Base-by-base conservation (phyloP, 1,140 invertebrate genomes). In the Aleiodes sp. region DNA sequence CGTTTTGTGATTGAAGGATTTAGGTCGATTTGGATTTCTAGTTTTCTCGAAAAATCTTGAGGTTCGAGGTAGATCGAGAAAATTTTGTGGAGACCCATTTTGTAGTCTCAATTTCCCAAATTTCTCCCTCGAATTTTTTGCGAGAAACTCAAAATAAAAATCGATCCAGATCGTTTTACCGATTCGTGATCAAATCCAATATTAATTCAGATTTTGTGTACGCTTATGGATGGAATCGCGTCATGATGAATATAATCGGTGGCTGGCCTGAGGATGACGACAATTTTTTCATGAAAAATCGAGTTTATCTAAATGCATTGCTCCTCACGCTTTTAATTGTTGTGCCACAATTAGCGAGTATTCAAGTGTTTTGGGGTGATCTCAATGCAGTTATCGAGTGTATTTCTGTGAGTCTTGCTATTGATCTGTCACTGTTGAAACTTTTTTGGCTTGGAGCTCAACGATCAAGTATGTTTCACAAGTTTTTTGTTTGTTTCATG, bases 401-500 rank as follows among this genome's bases (percentile, higher is more conserved):
- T 65, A 43, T 71, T 9, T 71, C 65, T 16, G 33, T 67, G 3
- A 71, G 68, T 68, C 39, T n/a, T n/a, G n/a, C n/a, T n/a, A n/a
- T n/a, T n/a, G n/a, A n/a, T n/a, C n/a, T n/a, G n/a, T n/a, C n/a
- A n/a, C n/a, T n/a, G n/a, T n/a, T n/a, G n/a, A n/a, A n/a, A n/a
- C n/a, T n/a, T n/a, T n/a, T n/a, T n/a, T n/a, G n/a, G n/a, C n/a
- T n/a, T n/a, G n/a, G n/a, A n/a, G n/a, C n/a, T n/a, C n/a, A n/a
- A n/a, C n/a, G n/a, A n/a, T n/a, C n/a, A n/a, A n/a, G n/a, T n/a
- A n/a, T n/a, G n/a, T n/a, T n/a, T n/a, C n/a, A n/a, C n/a, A n/a
- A n/a, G n/a, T n/a, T n/a, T n/a, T n/a, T n/a, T n/a, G n/a, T n/a
- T n/a, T n/a, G n/a, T n/a, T n/a, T n/a, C n/a, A n/a, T n/a, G n/a